Conservation (phyloP, 1,140 invertebrate species). For the Theocolax elegans region DNA sequence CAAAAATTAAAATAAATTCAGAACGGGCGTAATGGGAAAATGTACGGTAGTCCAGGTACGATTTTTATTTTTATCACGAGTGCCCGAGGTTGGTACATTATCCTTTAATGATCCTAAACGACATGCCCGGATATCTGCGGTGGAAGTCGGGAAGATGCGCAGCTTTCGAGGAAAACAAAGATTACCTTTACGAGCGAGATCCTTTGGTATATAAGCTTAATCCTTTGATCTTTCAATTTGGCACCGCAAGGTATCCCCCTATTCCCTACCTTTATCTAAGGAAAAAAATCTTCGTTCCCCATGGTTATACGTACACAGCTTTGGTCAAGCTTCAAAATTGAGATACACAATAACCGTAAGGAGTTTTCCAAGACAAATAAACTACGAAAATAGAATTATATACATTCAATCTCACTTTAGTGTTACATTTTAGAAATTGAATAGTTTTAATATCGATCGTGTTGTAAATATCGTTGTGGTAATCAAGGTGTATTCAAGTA, state of each 20-base stretch:
- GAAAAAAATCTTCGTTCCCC: conserved; percentile 9
- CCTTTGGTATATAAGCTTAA: conserved; percentile 41
- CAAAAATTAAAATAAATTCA: conserved; percentile 11
- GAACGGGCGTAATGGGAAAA: background rate
- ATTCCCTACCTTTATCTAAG: conserved; percentile 12
- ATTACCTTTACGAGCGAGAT: conserved; percentile 35
- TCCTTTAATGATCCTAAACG: conserved; percentile 34
- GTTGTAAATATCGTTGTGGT: too few relatives aligned
- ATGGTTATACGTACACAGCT: too few relatives aligned
- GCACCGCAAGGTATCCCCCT: conserved; percentile 6
- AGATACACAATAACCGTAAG: background rate
- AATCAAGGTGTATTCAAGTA: too few relatives aligned
- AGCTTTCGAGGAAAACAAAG: conserved; percentile 41
- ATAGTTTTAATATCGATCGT: too few relatives aligned
- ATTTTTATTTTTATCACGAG: conserved; percentile 28
- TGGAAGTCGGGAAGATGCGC: background rate
- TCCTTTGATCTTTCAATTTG: conserved; percentile 59
- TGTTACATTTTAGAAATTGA: too few relatives aligned
- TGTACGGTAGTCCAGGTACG: too few relatives aligned
- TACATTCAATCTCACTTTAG: too few relatives aligned
- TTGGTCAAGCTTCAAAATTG: conserved; percentile 10
- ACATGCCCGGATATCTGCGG: conserved; percentile 2
- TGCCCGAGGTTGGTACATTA: conserved; percentile 8
- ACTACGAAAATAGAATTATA: too few relatives aligned
- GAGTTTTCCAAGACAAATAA: background rate